Percentiles rank a stretch among this genome's conserved stretches.
These are phyloP conservation scores for Mayetiola destructor DNA, from an alignment of 2,888 invertebrate genomes.

Conservation along the genomic window DNA sequence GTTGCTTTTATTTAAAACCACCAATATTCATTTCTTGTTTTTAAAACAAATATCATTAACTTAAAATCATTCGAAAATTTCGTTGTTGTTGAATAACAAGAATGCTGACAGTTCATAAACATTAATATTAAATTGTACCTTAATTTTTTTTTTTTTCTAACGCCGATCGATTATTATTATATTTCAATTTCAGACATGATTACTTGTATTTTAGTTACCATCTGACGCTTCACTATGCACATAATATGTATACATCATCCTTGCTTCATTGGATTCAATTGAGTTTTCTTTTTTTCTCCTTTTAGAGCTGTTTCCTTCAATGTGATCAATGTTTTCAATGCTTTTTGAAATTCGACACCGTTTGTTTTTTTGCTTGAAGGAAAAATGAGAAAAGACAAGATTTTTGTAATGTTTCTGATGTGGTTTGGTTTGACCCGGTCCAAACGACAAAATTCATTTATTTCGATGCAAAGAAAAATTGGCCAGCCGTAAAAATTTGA, in stretches of 20 bases:
- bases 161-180: constrained; percentile 1
- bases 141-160: too few species aligned
- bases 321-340: not conserved
- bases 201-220: not conserved
- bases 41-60: constrained; percentile 6
- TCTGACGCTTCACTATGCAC: not conserved
- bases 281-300: too few species aligned
- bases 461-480: too few species aligned
- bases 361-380: not conserved
- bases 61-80: not conserved
- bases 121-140: not conserved
- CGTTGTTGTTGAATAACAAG: not conserved
- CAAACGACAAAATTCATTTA: too few species aligned
- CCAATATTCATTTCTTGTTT: not conserved
- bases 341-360: not conserved
- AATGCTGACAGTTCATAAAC: constrained; percentile 2
- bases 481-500: too few species aligned
- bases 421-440: too few species aligned
- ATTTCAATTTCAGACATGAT: constrained; percentile 10
- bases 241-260: too few species aligned
- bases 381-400: not conserved
- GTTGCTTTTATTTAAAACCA: not conserved
- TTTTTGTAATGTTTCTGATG: too few species aligned
- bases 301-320: not conserved
- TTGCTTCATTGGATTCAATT: too few species aligned